These are phyloP conservation scores for Cryptoblepharus egeriae DNA, from an alignment of 2,797 vertebrate species.

Conservation along the genomic window DNA sequence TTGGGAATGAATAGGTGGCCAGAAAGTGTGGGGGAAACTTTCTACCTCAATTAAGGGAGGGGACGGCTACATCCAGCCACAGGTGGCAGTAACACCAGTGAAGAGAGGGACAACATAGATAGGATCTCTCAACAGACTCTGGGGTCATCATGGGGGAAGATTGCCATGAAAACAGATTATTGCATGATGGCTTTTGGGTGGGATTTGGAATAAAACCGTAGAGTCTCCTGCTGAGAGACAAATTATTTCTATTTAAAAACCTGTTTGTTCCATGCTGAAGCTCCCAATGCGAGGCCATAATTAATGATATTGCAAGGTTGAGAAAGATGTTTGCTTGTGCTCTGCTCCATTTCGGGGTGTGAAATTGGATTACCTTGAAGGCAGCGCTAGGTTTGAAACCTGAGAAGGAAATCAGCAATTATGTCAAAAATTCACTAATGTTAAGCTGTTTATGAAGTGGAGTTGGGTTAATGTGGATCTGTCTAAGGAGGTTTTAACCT, in stretches of 20 bases:
- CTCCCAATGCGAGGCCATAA: slow-evolving; percentile 80
- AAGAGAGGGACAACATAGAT: slow-evolving; percentile 79
- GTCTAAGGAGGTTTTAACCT: slow-evolving; percentile 20
- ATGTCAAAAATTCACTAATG: slow-evolving; percentile 68
- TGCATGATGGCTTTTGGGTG: slow-evolving; percentile 44
- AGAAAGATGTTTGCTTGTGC: slow-evolving; percentile 72
- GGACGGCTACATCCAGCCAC: slow-evolving; percentile 76
- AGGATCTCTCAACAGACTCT: slow-evolving; percentile 73
- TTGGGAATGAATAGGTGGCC: slow-evolving; percentile 76
- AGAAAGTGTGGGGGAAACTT: slow-evolving; percentile 67
- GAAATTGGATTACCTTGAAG: slow-evolving; percentile 82
- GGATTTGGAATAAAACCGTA: slow-evolving; percentile 71
- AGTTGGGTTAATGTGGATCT: slow-evolving; percentile 31
- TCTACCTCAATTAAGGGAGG: slow-evolving; percentile 69
- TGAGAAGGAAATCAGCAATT: slow-evolving; percentile 74
- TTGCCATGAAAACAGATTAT: slow-evolving; percentile 65
- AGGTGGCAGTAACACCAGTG: slow-evolving; percentile 88
- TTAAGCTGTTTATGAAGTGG: slow-evolving; percentile 59
- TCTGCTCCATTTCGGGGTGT: slow-evolving; percentile 71
- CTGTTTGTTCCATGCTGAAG: slow-evolving; percentile 77
- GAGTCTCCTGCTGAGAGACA: slow-evolving; percentile 86
- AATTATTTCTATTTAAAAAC: slow-evolving; percentile 86
- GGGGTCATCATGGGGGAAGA: slow-evolving; percentile 62
- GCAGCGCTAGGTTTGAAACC: slow-evolving; percentile 72
- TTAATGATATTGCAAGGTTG: slow-evolving; percentile 82